Evolutionary conservation across 2,888 invertebrate species (phyloP).

Genomic region (Rhogogaster chlorosoma): DNA sequence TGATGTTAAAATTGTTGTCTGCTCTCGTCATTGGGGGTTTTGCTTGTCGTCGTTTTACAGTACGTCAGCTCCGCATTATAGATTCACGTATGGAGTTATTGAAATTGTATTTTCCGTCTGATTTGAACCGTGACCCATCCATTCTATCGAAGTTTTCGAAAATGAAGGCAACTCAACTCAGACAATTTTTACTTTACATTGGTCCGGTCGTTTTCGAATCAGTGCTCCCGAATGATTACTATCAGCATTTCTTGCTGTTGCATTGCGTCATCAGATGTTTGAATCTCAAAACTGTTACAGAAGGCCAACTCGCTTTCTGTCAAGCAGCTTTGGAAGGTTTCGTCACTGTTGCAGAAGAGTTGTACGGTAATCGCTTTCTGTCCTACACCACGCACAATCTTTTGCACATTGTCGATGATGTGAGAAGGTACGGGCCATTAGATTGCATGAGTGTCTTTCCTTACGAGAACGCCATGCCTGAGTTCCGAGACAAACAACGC

Average conservation of each 20-base stretch:
- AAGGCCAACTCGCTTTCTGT: slow-evolving; percentile 32
- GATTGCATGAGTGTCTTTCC: slow-evolving; percentile 63
- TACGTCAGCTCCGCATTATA: slow-evolving; percentile 17
- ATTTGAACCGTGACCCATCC: slow-evolving; percentile 15
- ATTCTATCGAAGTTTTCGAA: slow-evolving; percentile 27
- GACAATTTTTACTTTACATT: slow-evolving; percentile 27
- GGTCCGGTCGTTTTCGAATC: slow-evolving; percentile 27
- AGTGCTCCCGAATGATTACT: slow-evolving; percentile 17
- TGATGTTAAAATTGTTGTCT: neutral
- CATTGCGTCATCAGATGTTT: slow-evolving; percentile 35
- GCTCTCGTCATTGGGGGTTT: slow-evolving; percentile 17
- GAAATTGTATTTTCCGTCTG: slow-evolving; percentile 13
- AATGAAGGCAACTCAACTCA: slow-evolving; percentile 35
- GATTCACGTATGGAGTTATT: slow-evolving; percentile 17
- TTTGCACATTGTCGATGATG: slow-evolving; percentile 62
- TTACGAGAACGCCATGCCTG: slow-evolving; percentile 6
- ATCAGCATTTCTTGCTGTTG: slow-evolving; percentile 20
- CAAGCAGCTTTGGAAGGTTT: neutral
- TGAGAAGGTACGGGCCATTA: slow-evolving; percentile 58
- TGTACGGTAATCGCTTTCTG: slow-evolving; percentile 60
- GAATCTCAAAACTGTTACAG: slow-evolving; percentile 32
- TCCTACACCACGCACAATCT: slow-evolving; percentile 64
- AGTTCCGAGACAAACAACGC: slow-evolving; percentile 5
- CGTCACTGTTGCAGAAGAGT: slow-evolving; percentile 7
- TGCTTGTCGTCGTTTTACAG: slow-evolving; percentile 17